Percentiles rank a stretch among this genome's conserved stretches.
Evolutionary conservation across 2,888 invertebrate genomes (phyloP).

Genomic region (Caenorhabditis parvicauda): DNA sequence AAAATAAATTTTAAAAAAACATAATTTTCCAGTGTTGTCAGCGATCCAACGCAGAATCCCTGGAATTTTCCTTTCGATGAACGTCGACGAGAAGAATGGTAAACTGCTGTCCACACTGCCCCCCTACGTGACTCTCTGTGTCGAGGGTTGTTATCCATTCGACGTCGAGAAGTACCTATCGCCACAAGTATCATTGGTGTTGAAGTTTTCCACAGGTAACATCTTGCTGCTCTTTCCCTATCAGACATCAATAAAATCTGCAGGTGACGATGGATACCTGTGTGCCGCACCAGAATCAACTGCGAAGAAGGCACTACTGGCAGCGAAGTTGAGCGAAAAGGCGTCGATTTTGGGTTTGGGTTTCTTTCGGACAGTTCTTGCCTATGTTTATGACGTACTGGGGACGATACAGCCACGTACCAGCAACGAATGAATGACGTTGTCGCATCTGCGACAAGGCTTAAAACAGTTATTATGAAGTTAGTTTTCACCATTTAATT

Average conservation of each 20-base stretch:
- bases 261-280: constrained; percentile 51
- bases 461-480: not conserved
- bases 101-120: constrained; percentile 37
- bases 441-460: not conserved
- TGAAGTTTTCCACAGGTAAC: constrained; percentile 48
- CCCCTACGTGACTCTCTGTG: constrained; percentile 49
- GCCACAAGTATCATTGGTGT: constrained; percentile 43
- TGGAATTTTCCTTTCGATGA: constrained; percentile 45
- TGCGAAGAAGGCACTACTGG: constrained; percentile 48
- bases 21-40: constrained; percentile 27
- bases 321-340: constrained; percentile 42
- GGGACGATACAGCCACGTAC: no score
- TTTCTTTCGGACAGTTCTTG: not conserved
- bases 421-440: not conserved
- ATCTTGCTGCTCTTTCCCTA: no score
- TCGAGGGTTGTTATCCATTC: constrained; percentile 47
- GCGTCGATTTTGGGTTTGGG: constrained; percentile 29
- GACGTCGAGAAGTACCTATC: constrained; percentile 40
- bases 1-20: not conserved
- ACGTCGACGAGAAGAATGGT: constrained; percentile 41
- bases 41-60: constrained; percentile 47
- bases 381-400: no score
- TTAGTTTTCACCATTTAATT: constrained; percentile 4
- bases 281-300: constrained; percentile 55
- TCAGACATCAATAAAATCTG: no score